Base-by-base conservation (phyloP, 2,888 invertebrate species). In the Periphyllus acericola region DNA sequence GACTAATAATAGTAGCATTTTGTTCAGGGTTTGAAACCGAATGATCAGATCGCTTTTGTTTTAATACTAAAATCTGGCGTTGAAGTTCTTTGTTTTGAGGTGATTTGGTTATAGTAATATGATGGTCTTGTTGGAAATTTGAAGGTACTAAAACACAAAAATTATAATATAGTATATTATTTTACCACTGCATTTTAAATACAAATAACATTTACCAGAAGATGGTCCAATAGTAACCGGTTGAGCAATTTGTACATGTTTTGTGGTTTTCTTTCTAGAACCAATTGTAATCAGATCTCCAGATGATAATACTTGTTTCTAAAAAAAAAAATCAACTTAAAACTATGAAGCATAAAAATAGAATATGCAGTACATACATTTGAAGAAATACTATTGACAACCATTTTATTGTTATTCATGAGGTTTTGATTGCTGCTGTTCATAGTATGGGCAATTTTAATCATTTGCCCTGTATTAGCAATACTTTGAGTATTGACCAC, bases 221-320 rank as follows among this genome's bases (percentile, higher is more conserved):
- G 86, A 55, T 40, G 80, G 36, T 40, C 80, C 86, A 66, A 87
- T 87, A 19, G 72, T 40, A 60, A 87, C 40, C 34, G 80, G 80
- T 80, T 80, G 86, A 74, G 86, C 21, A 36, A 87, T 79, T 74
- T 87, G 80, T 46, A 87, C 40, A 32, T 87, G 40, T 60, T 80
- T 87, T 5, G 79, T 60, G 2, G 79, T 40, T 80, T 87, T 87
- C 19, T 87, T 87, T 32, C 74, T 87, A 60, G 80, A 21, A 29
- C 80, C 79, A 80, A 87, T 80, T 60, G 86, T 40, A 46, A 87
- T 74, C 9, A 87, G 36, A 71, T 87, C 86, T n/a, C 80, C 86
- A 32, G 86, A 74, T 40, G 80, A 87, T 32, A 87, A 14, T 8
- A 74, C 8, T 32, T 80, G 86, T 87, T 87, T 87, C 85, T 86